Base-by-base conservation (phyloP, 2,797 vertebrate species). In the Rachycentron canadum region DNA sequence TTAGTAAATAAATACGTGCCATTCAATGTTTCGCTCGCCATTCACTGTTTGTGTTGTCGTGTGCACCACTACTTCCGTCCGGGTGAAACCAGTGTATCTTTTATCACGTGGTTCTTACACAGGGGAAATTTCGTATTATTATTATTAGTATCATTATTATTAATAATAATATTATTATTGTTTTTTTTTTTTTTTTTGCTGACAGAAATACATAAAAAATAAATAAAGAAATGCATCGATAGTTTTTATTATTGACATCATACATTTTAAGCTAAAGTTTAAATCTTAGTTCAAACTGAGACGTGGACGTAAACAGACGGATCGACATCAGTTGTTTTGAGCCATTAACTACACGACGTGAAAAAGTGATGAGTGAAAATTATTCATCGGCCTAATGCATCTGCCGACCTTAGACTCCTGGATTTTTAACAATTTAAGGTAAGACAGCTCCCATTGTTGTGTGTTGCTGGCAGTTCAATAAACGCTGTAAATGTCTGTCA, bases 11-110 rank as follows among this genome's bases (percentile, higher is more conserved):
- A 68, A 47, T 63, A 84, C 69, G 9, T 79, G 8, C 79, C 76
- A 79, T 81, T 85, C 66, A 79, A 30, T 21, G 62, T 56, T 50
- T 71, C 36, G 4, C 38, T 76, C 8, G 13, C 71, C 75, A 86
- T 85, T 38, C 58, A 82, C 16, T 74, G 65, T 59, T 80, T 82
- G 56, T 81, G n/a, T 76, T 70, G 28, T 23, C 30, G 13, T 73
- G 82, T 83, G 64, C 73, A 61, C 5, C 68, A 28, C 41, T 11
- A 7, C 0, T 34, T 55, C 21, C 1, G 28, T 79, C 84, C 65
- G 75, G 19, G 61, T 70, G 41, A 59, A 67, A 57, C 3, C 41
- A 34, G 14, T 13, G n/a, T 1, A 7, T 3, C 0, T 16, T 21
- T 3, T 2, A 40, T 32, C 21, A 16, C 28, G 19, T 25, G 43